Conservation (phyloP, 1,140 invertebrate species). For the Drosophila pectinifera region DNA sequence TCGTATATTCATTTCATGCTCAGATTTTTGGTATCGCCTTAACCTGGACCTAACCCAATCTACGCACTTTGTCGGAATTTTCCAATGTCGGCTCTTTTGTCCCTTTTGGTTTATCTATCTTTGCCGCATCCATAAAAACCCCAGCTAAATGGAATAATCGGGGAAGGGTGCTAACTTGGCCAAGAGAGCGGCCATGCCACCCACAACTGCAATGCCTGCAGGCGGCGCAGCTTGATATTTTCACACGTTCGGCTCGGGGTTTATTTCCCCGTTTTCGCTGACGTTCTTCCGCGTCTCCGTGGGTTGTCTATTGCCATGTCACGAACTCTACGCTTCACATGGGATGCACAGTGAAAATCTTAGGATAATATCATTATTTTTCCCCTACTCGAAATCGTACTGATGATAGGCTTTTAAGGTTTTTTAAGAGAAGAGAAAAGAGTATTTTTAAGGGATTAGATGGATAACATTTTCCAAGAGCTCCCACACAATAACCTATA, state of each 20-base stretch:
- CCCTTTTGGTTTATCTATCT: slow-evolving; percentile 10
- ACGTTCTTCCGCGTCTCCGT: slow-evolving; percentile 26
- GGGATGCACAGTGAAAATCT: slow-evolving; percentile 10
- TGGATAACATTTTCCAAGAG: too few species aligned
- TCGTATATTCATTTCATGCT: too few species aligned
- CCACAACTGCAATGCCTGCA: slow-evolving; percentile 69
- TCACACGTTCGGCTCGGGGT: slow-evolving; percentile 56
- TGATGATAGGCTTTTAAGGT: too few species aligned
- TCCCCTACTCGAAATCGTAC: too few species aligned
- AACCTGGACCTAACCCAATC: slow-evolving; percentile 68
- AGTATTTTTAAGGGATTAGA: background rate
- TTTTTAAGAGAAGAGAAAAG: too few species aligned
- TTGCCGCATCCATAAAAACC: slow-evolving; percentile 7
- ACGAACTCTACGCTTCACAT: slow-evolving; percentile 15
- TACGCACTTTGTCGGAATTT: slow-evolving; percentile 9
- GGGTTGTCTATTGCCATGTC: slow-evolving; percentile 26
- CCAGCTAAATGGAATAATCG: too few species aligned
- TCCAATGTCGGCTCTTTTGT: slow-evolving; percentile 33
- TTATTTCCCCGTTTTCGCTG: slow-evolving; percentile 34
- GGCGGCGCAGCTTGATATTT: slow-evolving; percentile 67
- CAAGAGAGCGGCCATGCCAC: slow-evolving; percentile 16
- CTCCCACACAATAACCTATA: too few species aligned
- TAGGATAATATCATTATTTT: background rate
- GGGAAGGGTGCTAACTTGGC: background rate
- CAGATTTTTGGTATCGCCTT: background rate